Percentiles rank a stretch among this genome's conserved stretches.
phyloP scores from a whole-genome alignment of 1,140 invertebrate species.

The Teleogryllus occipitalis region DNA sequence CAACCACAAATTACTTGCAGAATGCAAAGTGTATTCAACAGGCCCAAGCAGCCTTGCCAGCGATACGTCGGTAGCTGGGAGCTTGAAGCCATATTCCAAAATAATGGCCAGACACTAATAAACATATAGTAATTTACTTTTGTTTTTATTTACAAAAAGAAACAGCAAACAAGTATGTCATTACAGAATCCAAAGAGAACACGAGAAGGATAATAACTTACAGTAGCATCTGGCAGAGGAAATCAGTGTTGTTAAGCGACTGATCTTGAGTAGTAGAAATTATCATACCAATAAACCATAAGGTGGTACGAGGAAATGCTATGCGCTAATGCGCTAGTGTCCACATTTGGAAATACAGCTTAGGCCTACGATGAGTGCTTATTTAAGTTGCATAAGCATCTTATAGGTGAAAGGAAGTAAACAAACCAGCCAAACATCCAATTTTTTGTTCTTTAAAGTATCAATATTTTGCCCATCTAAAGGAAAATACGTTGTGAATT shows the following conservation, averaged over 20 bases:
- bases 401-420: too few species aligned
- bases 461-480: too few species aligned
- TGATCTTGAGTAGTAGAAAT: too few species aligned
- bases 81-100: background rate
- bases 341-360: too few species aligned
- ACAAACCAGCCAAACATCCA: too few species aligned
- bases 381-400: too few species aligned
- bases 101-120: background rate
- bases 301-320: too few species aligned
- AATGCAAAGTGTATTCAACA: background rate
- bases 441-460: too few species aligned
- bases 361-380: too few species aligned
- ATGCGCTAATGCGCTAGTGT: too few species aligned
- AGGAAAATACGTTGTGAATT: too few species aligned
- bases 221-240: background rate
- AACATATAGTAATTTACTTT: background rate
- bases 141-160: background rate
- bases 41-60: background rate
- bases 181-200: background rate
- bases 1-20: background rate
- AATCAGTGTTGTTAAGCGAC: background rate
- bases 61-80: background rate
- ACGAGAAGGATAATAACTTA: background rate
- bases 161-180: background rate
- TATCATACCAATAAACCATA: too few species aligned